These are phyloP conservation scores for Schizopygopsis pylzovi DNA, from an alignment of 2,797 vertebrate species.

Conservation along the genomic window DNA sequence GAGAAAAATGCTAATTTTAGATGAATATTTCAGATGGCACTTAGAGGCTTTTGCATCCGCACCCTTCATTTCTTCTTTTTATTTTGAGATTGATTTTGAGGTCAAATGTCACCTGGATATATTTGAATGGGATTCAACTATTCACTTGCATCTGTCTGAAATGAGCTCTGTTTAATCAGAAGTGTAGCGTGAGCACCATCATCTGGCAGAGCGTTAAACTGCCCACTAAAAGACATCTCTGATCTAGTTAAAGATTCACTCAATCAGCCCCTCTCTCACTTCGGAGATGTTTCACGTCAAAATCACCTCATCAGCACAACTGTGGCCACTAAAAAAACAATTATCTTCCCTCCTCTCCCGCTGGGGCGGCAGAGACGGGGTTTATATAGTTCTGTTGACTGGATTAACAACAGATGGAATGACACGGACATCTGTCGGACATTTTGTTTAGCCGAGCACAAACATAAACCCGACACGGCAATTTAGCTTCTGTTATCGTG, in stretches of 20 bases:
- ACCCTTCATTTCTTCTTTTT: background rate
- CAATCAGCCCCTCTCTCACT: slow-evolving; percentile 62
- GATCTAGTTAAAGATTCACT: slow-evolving; percentile 81
- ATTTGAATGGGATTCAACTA: slow-evolving; percentile 50
- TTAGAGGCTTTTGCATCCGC: no score
- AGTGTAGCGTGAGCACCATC: slow-evolving; percentile 72
- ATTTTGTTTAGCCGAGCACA: slow-evolving; percentile 33
- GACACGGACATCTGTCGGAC: slow-evolving; percentile 38
- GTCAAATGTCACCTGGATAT: background rate
- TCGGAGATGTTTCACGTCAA: slow-evolving; percentile 53
- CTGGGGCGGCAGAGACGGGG: slow-evolving; percentile 32
- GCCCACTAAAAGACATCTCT: slow-evolving; percentile 67
- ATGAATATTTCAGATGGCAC: no score
- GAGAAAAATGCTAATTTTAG: no score
- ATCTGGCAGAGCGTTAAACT: slow-evolving; percentile 70
- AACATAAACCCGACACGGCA: background rate
- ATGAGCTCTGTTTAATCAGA: slow-evolving; percentile 13
- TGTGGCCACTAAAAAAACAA: slow-evolving; percentile 60
- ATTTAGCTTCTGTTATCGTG: slow-evolving; percentile 27
- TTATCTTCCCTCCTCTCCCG: slow-evolving; percentile 47
- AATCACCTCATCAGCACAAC: slow-evolving; percentile 56
- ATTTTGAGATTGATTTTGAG: background rate
- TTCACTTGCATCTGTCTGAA: slow-evolving; percentile 46
- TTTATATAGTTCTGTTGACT: slow-evolving; percentile 33
- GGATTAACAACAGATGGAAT: slow-evolving; percentile 51